phyloP scores from a whole-genome alignment of 2,888 invertebrate species.

The Auanema sp. region DNA sequence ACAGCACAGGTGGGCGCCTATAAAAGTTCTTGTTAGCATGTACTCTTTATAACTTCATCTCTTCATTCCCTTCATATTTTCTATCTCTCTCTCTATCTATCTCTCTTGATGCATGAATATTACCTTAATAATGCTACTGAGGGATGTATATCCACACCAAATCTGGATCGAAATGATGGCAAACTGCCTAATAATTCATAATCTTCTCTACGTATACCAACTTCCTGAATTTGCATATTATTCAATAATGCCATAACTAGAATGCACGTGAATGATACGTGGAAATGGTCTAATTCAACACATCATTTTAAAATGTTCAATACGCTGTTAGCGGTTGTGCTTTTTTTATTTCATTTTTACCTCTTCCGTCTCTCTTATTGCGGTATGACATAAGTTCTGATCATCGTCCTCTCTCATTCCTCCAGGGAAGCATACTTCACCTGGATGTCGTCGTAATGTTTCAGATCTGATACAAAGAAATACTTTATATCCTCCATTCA shows the following conservation, averaged over 20 bases:
- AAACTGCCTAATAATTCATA: slow-evolving; percentile 36
- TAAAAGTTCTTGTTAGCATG: background rate
- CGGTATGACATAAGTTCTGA: slow-evolving; percentile 30
- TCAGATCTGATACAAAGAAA: slow-evolving; percentile 34
- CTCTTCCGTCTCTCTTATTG: slow-evolving; percentile 43
- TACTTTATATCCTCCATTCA: slow-evolving; percentile 25
- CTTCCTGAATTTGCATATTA: slow-evolving; percentile 30
- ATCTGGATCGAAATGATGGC: slow-evolving; percentile 37
- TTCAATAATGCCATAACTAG: background rate
- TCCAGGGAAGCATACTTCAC: slow-evolving; percentile 45
- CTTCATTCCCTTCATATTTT: background rate
- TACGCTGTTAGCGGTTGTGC: slow-evolving; percentile 3
- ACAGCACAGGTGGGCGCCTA: slow-evolving; percentile 20
- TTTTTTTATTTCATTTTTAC: slow-evolving; percentile 14
- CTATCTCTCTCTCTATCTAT: background rate
- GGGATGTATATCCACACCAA: slow-evolving; percentile 41
- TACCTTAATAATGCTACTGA: slow-evolving; percentile 33
- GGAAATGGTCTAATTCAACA: slow-evolving; percentile 2
- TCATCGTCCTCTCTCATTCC: slow-evolving; percentile 40
- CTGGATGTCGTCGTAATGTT: slow-evolving; percentile 33
- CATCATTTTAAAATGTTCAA: background rate
- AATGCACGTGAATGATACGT: background rate
- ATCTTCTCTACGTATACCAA: slow-evolving; percentile 32
- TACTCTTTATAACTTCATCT: too few species aligned
- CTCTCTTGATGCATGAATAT: background rate